These are phyloP conservation scores for Gobio occitaniae DNA, from an alignment of 2,797 vertebrate species.

Conservation along the genomic window DNA sequence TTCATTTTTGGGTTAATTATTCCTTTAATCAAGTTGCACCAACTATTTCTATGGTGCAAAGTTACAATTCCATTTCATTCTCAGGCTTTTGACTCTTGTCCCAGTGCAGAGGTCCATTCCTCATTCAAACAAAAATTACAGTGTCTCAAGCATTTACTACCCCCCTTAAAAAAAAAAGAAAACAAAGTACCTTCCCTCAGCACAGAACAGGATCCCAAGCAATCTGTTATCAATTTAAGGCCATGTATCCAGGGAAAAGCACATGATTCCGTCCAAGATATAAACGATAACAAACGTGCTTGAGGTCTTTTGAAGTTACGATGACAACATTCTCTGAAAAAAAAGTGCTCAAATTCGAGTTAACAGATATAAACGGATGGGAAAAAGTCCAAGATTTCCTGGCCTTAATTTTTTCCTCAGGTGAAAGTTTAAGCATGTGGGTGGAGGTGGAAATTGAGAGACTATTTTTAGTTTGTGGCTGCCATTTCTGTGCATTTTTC, in stretches of 20 bases:
- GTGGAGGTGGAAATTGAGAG: constrained; percentile 32
- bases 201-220: constrained; percentile 76
- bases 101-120: constrained; percentile 80
- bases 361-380: constrained; percentile 55
- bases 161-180: constrained; percentile 72
- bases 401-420: constrained; percentile 38
- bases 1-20: not conserved
- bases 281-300: constrained; percentile 90
- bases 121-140: constrained; percentile 84
- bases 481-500: constrained; percentile 31
- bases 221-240: constrained; percentile 91
- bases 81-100: constrained; percentile 73
- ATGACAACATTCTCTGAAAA: constrained; percentile 83
- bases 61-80: constrained; percentile 43
- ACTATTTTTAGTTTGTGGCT: constrained; percentile 41
- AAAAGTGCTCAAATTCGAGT: not conserved
- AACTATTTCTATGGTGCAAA: constrained; percentile 15
- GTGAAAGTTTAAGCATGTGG: constrained; percentile 39
- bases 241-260: constrained; percentile 83
- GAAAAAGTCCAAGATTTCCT: constrained; percentile 45
- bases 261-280: constrained; percentile 85
- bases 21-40: constrained; percentile 19
- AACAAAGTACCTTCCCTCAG: constrained; percentile 78
- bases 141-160: constrained; percentile 80
- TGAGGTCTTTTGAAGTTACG: constrained; percentile 84